Evolutionary conservation across 2,113 vertebrate genomes (phyloP), one percentile per base, ranked within the genome.

Genomic region (Ahaetulla prasina): DNA sequence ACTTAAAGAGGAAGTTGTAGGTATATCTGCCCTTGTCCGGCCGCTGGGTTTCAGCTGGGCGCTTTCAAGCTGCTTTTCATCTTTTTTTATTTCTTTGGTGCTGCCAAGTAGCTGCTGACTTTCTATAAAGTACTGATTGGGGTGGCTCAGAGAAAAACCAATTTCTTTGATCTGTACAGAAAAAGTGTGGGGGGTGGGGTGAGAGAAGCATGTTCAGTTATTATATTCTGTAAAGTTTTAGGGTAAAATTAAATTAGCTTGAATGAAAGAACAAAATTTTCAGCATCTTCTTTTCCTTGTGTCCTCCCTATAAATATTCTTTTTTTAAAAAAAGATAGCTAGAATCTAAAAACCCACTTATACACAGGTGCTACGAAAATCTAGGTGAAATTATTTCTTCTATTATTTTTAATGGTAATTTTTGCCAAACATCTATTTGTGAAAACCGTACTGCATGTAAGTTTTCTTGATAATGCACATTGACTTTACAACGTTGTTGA

Each of bases 51-150:
- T 98, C 87, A 97, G 95, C 94, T 98, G 91, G 95, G 95, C 12
- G 54, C 18, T 94, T 94, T 98, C 99, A 0, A 93, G 84, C 1
- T 94, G 97, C 93, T 1, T 93, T 2, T n/a, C 91, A 93, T 99
- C 99, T 94, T 98, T 98, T 96, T 98, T 99, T 35, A 95, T 50
- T 88, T 99, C 99, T 96, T 97, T 98, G 43, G 95, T 95, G 87
- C 97, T 97, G 87, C 0, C 97, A 85, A 98, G 95, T 30, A 98
- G 85, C 94, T 53, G 97, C 91, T 98, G 98, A 95, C 99, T 99
- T 97, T 99, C 99, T 6, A 97, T 87, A 94, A 99, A 99, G 97
- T 99, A 99, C 96, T 99, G 99, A 97, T 99, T 99, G 4, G 99
- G 99, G 95, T 99, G 99, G 97, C 95, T 99, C 95, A 99, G 97